These are phyloP conservation scores for Pterobdella sp. DNA, from an alignment of 2,888 invertebrate genomes.

Conservation along the genomic window DNA sequence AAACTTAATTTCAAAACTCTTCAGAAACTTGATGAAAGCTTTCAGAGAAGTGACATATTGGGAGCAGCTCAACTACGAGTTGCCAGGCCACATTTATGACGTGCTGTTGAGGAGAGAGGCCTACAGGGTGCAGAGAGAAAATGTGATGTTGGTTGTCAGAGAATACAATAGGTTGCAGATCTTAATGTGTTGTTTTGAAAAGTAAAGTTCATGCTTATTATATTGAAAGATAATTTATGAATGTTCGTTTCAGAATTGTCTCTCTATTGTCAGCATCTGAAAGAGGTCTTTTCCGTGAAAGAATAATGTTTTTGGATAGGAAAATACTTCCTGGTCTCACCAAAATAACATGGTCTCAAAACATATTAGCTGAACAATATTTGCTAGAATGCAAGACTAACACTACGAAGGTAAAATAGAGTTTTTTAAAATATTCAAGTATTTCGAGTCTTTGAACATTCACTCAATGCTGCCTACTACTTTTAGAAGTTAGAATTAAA, in stretches of 20 bases:
- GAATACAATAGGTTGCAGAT: constrained; percentile 50
- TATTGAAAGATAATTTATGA: no score
- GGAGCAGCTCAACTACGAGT: constrained; percentile 63
- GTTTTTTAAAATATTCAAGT: no score
- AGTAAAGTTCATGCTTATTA: not conserved
- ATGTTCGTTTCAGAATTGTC: constrained; percentile 57
- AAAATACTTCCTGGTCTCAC: constrained; percentile 53
- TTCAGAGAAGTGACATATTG: constrained; percentile 69
- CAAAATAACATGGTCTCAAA: constrained; percentile 51
- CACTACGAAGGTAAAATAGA: constrained; percentile 43
- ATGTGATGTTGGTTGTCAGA: constrained; percentile 49
- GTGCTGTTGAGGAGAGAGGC: constrained; percentile 55
- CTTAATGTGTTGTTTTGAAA: not conserved
- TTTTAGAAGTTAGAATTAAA: no score
- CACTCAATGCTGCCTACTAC: no score
- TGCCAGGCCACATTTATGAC: constrained; percentile 63
- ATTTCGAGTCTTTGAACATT: no score
- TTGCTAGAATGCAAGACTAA: constrained; percentile 49
- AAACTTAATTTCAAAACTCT: not conserved
- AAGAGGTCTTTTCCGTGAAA: constrained; percentile 66
- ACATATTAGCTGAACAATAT: constrained; percentile 49
- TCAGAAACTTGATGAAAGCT: constrained; percentile 59
- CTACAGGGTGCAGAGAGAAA: constrained; percentile 47
- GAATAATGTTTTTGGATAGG: constrained; percentile 58
- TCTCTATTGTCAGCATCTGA: constrained; percentile 69